These are phyloP conservation scores for Centruroides vittatus DNA, from an alignment of 1,140 invertebrate genomes.

Conservation along the genomic window DNA sequence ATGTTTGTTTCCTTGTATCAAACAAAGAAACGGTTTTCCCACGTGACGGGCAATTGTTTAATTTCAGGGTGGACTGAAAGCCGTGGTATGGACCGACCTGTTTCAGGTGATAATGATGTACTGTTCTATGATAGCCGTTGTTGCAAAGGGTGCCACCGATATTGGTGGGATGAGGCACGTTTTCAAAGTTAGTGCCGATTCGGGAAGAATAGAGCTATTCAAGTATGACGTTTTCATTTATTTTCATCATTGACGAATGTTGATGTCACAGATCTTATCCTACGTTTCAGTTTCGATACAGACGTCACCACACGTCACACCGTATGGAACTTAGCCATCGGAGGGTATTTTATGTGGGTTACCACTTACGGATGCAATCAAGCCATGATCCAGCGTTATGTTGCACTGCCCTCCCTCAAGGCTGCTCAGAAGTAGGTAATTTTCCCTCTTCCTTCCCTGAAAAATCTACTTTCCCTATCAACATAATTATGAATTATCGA, in stretches of 20 bases:
- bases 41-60: no score
- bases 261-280: neutral
- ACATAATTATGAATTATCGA: no score
- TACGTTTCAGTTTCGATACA: constrained; percentile 26
- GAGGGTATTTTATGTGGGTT: constrained; percentile 44
- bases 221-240: constrained; percentile 42
- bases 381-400: constrained; percentile 65
- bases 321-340: constrained; percentile 33
- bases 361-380: constrained; percentile 68
- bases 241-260: neutral
- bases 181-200: constrained; percentile 46
- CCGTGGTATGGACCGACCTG: constrained; percentile 81
- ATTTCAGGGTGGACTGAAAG: constrained; percentile 70
- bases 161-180: constrained; percentile 51
- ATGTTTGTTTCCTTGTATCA: no score
- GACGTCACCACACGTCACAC: constrained; percentile 35
- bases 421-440: constrained; percentile 37
- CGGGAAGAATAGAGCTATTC: constrained; percentile 54
- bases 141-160: constrained; percentile 50
- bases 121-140: constrained; percentile 59
- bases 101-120: constrained; percentile 77
- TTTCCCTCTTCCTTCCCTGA: no score
- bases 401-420: constrained; percentile 51
- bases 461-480: no score
- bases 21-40: no score